Conservation (phyloP, 2,888 invertebrate species). For the Cerceris ruficornis region DNA sequence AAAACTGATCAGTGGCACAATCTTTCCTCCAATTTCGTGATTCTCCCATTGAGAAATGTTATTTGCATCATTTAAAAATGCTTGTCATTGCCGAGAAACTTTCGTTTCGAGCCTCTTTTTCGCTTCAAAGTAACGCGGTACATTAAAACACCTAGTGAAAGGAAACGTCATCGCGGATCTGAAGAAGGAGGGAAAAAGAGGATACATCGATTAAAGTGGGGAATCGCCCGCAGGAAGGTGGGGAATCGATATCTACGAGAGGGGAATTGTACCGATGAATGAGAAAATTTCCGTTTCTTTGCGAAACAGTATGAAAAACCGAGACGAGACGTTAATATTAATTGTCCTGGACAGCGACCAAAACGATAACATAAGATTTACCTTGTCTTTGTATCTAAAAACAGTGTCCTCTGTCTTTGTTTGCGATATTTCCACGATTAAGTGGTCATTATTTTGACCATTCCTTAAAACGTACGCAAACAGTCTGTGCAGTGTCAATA, state of each 20-base stretch:
- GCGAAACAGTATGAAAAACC: neutral
- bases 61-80: neutral
- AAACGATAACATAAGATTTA: no score
- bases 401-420: neutral
- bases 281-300: neutral
- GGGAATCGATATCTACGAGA: constrained; percentile 12
- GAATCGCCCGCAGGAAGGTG: neutral
- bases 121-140: constrained; percentile 23
- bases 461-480: constrained; percentile 9
- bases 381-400: no score
- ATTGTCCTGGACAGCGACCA: no score
- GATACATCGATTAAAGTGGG: constrained; percentile 14
- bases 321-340: no score
- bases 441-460: neutral
- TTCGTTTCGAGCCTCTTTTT: constrained; percentile 13
- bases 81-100: constrained; percentile 14
- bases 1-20: no score
- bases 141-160: constrained; percentile 58
- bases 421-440: neutral
- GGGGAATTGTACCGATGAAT: constrained; percentile 7
- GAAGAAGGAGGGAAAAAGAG: constrained; percentile 37
- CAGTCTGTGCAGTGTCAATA: neutral
- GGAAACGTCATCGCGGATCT: constrained; percentile 65
- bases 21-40: no score
- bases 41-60: no score